phyloP scores from a whole-genome alignment of 2,888 invertebrate species.

The Lithophane semibrunnea region DNA sequence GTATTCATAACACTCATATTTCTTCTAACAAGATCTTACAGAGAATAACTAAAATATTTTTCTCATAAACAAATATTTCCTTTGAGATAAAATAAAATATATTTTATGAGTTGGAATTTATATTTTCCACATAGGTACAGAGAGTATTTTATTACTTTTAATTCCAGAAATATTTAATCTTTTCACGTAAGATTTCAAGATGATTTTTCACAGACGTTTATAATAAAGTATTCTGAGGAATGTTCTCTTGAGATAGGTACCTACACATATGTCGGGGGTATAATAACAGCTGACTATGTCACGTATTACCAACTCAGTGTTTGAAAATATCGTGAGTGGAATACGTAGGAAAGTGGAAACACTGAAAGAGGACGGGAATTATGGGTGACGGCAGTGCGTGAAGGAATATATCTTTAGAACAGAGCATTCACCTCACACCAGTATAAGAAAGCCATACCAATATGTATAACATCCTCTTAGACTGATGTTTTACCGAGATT shows the following conservation, averaged over 20 bases:
- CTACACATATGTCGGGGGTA: conserved; percentile 62
- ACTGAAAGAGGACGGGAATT: conserved; percentile 27
- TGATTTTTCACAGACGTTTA: conserved; percentile 49
- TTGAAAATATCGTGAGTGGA: conserved; percentile 63
- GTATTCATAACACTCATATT: conserved; percentile 6
- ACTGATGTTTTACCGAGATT: background rate
- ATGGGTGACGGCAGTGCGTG: conserved; percentile 17
- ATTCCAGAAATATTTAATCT: conserved; percentile 41
- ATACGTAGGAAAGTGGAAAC: conserved; percentile 41
- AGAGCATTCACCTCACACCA: conserved; percentile 25
- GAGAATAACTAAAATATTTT: conserved; percentile 17
- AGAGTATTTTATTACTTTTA: conserved; percentile 45
- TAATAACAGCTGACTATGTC: conserved; percentile 57
- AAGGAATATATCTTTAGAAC: conserved; percentile 26
- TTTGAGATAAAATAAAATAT: conserved; percentile 17
- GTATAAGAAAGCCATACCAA: conserved; percentile 2
- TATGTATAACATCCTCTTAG: background rate
- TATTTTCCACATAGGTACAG: conserved; percentile 35
- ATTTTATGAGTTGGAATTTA: conserved; percentile 12
- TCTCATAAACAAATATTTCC: background rate
- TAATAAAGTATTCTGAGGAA: conserved; percentile 49
- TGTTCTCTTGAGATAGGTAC: conserved; percentile 49
- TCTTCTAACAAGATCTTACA: conserved; percentile 11
- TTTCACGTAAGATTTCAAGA: conserved; percentile 52
- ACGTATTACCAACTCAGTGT: conserved; percentile 61